Evolutionary conservation across 2,113 vertebrate species (phyloP), one percentile per base, ranked within the genome.

Genomic region (Ardeotis arabs): DNA sequence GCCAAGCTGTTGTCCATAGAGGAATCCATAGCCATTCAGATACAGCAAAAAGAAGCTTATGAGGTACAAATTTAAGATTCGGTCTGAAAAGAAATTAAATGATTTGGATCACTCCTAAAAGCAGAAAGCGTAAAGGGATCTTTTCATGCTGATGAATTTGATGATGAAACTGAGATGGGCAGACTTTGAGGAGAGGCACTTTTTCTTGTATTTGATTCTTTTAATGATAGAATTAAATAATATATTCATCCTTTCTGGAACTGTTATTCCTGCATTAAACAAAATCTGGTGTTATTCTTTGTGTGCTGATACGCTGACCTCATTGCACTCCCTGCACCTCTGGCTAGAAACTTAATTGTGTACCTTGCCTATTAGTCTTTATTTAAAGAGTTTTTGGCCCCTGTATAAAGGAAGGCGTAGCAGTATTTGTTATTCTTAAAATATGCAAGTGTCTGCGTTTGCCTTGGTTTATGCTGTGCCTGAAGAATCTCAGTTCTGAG

Each of bases 1-100:
- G 84, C 98, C 4, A 98, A 98, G 97, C 96, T 99, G 3, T 96
- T 99, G 25, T 97, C 99, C 66, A 91, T 99, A 68, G 98, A 99
- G 15, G 99, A 99, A 73, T 99, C 99, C 1, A 89, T 98, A 28
- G 37, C 79, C 21, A 98, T 99, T 60, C 98, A 99, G 87, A 97
- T 93, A 45, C 98, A 98, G 47, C 99, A 99, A 94, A 97, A 98
- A 12, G 98, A 97, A 95, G 98, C 89, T 83, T 98, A 99, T 49
- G 98, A 99, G 98, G 99, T 99, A 93, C 2, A 12, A 66, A 44
- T 76, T 53, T 68, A 35, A 8, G 10, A 0, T 73, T 76, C 76
- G 7, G 14, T 41, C 37, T 95, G 73, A 66, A 73, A 80, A 73
- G 19, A 20, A 66, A 72, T 68, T 72, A 13, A 7, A 3, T 39